Conservation (phyloP, 2,113 vertebrate genomes). For the Oncorhynchus masou region DNA sequence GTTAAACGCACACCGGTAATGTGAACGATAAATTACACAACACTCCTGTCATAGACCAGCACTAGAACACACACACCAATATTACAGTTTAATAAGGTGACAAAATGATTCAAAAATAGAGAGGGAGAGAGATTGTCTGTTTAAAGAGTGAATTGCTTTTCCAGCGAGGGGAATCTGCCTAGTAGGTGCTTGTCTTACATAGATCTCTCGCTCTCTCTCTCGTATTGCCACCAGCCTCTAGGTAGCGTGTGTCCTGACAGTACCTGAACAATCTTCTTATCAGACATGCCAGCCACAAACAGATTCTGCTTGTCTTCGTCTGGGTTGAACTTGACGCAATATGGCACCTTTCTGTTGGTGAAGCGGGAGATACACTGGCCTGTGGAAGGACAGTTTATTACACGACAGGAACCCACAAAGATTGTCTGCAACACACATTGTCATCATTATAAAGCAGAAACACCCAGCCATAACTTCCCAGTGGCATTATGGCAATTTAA, state of each 20-base stretch:
- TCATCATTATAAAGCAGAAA: too few species aligned
- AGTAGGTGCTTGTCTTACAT: background rate
- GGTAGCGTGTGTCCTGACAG: conserved; percentile 18
- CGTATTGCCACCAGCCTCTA: too few species aligned
- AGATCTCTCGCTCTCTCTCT: background rate
- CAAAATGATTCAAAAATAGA: too few species aligned
- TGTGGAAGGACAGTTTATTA: conserved; percentile 40
- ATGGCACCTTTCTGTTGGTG: conserved; percentile 96
- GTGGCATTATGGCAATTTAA: too few species aligned
- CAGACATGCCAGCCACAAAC: conserved; percentile 97
- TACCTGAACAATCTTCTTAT: conserved; percentile 99
- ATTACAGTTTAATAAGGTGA: too few species aligned
- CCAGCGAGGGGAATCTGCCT: background rate
- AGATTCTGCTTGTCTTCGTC: conserved; percentile 97
- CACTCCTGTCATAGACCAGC: too few species aligned
- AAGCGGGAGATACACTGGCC: conserved; percentile 91
- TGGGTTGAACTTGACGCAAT: conserved; percentile 98
- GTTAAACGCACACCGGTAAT: background rate
- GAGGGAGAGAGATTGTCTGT: too few species aligned
- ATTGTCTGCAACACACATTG: background rate
- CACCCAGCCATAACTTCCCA: too few species aligned
- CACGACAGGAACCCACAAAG: conserved; percentile 36
- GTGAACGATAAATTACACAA: too few species aligned
- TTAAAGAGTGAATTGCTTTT: conserved; percentile 2
- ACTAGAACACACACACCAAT: too few species aligned